Evolutionary conservation across 2,888 invertebrate species (phyloP).

Genomic region (Archips xylosteana): DNA sequence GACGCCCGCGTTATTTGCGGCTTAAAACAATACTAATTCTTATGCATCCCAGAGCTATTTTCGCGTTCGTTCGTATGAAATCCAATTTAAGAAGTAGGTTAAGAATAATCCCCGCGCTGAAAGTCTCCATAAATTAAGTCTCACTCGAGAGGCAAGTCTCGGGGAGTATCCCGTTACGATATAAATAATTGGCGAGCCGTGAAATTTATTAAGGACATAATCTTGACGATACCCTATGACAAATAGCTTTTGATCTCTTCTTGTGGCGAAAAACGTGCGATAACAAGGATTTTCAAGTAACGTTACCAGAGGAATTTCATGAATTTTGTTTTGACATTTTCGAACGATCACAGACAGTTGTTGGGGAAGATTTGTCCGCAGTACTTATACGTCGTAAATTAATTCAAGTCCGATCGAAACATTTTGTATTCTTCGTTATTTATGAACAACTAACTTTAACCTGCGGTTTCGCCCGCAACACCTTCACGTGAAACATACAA

Average conservation of each 20-base stretch:
- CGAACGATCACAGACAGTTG: conserved; percentile 4
- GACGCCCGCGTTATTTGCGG: conserved; percentile 12
- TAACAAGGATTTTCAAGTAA: conserved; percentile 28
- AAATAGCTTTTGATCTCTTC: conserved; percentile 39
- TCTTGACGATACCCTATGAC: conserved; percentile 39
- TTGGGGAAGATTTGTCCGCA: neutral
- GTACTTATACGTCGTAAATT: neutral
- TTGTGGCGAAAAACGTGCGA: conserved; percentile 35
- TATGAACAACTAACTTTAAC: too few relatives aligned
- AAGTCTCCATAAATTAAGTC: conserved; percentile 77
- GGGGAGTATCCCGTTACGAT: conserved; percentile 66
- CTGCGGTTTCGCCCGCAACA: too few relatives aligned
- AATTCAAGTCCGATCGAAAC: neutral
- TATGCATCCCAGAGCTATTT: conserved; percentile 28
- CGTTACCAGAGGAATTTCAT: conserved; percentile 1
- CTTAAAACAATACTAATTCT: conserved; percentile 19
- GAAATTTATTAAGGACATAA: conserved; percentile 75
- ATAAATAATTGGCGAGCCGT: conserved; percentile 76
- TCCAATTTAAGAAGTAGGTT: conserved; percentile 39
- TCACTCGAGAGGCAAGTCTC: conserved; percentile 68
- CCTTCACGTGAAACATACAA: too few relatives aligned
- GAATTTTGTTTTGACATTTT: conserved; percentile 20
- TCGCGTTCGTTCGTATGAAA: conserved; percentile 29
- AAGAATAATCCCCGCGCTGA: conserved; percentile 61
- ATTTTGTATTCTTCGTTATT: neutral